phyloP scores from a whole-genome alignment of 2,113 vertebrate genomes.

The Apus apus region DNA sequence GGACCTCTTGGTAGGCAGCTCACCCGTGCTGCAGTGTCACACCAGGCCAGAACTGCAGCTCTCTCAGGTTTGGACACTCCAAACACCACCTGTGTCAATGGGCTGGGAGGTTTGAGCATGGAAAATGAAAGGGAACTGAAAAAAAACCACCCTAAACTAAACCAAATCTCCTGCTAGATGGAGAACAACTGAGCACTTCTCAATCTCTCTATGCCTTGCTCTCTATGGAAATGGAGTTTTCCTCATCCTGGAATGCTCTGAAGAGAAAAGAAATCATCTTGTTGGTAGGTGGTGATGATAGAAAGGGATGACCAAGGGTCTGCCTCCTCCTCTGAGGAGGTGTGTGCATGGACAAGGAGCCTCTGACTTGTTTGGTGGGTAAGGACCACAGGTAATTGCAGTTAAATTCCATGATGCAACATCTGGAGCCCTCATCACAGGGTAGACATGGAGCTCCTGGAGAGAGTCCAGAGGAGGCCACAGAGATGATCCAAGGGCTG shows the following conservation, averaged over 20 bases:
- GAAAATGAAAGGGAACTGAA: not conserved
- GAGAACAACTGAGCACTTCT: not conserved
- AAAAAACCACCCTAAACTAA: not conserved
- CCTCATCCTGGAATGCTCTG: not conserved
- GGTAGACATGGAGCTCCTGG: too few species aligned
- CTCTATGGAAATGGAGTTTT: not conserved
- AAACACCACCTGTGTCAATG: rapidly evolving
- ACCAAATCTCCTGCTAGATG: not conserved
- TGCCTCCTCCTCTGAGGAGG: not conserved
- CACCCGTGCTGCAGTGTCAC: not conserved
- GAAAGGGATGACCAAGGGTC: not conserved
- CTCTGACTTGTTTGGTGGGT: not conserved
- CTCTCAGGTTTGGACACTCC: not conserved
- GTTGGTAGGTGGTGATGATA: not conserved
- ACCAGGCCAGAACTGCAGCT: rapidly evolving
- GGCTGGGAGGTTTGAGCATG: not conserved
- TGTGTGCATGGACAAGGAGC: not conserved
- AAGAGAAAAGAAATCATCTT: not conserved
- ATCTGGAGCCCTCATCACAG: too few species aligned
- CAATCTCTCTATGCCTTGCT: not conserved
- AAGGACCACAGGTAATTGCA: not conserved
- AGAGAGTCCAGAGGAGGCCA: too few species aligned
- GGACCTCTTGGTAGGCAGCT: not conserved
- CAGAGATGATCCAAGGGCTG: too few species aligned
- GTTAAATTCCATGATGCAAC: not conserved